Evolutionary conservation across 2,797 vertebrate genomes (phyloP).

Genomic region (Smutsia temminckii): DNA sequence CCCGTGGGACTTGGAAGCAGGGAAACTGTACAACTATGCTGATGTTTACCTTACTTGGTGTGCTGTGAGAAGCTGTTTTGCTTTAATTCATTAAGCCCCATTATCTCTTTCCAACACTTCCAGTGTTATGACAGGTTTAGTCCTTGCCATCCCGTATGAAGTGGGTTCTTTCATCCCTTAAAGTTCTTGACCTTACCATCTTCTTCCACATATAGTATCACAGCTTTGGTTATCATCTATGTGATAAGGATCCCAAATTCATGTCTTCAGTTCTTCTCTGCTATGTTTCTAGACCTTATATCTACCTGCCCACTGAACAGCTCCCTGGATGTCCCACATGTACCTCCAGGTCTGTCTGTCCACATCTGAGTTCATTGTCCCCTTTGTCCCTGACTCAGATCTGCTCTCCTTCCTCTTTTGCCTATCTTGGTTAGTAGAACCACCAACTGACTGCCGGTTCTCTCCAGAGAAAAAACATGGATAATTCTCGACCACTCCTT

Average conservation of each 20-base stretch:
- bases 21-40: background rate
- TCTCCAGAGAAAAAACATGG: background rate
- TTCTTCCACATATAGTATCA: background rate
- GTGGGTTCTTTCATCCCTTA: background rate
- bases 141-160: background rate
- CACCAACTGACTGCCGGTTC: background rate
- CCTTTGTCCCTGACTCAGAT: background rate
- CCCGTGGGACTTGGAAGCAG: background rate
- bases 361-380: background rate
- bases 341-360: background rate
- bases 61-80: background rate
- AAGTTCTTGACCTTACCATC: background rate
- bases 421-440: background rate
- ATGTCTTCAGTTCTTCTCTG: background rate
- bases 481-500: background rate
- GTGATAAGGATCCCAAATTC: background rate
- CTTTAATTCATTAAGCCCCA: background rate
- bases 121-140: background rate
- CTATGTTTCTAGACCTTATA: background rate
- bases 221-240: background rate
- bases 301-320: background rate
- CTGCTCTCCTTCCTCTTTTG: background rate
- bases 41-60: background rate
- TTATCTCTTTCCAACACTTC: background rate
- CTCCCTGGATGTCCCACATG: background rate